Base-by-base conservation (phyloP, 2,888 invertebrate genomes). In the Ferrisia virgata region DNA sequence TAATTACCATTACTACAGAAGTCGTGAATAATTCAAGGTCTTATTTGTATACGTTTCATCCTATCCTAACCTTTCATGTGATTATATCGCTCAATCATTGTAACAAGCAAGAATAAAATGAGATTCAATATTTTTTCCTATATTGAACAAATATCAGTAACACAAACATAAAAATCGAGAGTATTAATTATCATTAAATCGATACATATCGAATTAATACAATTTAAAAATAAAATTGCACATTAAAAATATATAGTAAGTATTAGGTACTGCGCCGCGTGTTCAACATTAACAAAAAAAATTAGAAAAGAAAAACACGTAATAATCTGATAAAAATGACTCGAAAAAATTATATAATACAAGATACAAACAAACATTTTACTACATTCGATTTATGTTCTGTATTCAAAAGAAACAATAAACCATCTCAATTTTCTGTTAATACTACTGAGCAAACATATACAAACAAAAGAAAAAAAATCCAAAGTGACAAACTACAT, bases 401-500 rank as follows among this genome's bases (percentile, higher is more conserved):
- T 76, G 15, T 18, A 69, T 69, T 76, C 72, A 36, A 76, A 76
- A 18, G 1, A 36, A 76, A 76, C 25, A 64, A 64, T 5, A 18
- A 76, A 76, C 8, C 18, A n/a, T n/a, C n/a, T n/a, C n/a, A 4
- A 33, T 31, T 13, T 31, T 72, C 13, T 33, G 28, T 72, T 72
- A 47, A 80, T 58, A 58, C 81, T 81, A 81, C 81, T 81, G 81
- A 81, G 81, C 81, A 81, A 81, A 81, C 72, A 76, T 33, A 76
- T 76, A 36, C 69, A 69, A 69, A 76, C 53, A 81, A 28, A 81
- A 13, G 22, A n/a, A 80, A 80, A 43, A 31, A 79, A 79, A 79
- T 79, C 43, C 18, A 33, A 78, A 22, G 78, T 40, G 36, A 78
- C 11, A 31, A 15, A 76, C 15, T 33, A 76, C 13, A 76, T 79